phyloP scores from a whole-genome alignment of 2,888 invertebrate species.

The Spilarctia lutea region DNA sequence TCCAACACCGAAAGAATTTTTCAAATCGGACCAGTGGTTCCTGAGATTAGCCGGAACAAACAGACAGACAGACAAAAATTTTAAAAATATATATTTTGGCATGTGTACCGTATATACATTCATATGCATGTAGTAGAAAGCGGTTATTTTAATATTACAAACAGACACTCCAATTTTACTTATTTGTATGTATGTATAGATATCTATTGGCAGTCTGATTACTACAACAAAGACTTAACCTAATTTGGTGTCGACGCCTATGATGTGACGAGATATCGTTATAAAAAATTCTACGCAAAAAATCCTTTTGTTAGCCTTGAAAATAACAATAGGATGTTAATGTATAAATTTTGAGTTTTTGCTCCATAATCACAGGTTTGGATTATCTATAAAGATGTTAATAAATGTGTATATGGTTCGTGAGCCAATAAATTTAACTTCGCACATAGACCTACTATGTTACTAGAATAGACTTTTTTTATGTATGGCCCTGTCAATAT shows the following conservation, averaged over 20 bases:
- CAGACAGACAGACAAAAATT: too few species aligned
- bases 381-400: constrained; percentile 1
- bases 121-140: too few species aligned
- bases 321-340: neutral
- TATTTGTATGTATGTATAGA: too few species aligned
- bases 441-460: neutral
- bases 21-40: too few species aligned
- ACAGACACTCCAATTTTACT: too few species aligned
- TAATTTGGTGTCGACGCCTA: neutral
- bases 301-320: neutral
- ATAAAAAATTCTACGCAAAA: neutral
- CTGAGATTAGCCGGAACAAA: too few species aligned
- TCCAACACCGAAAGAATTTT: too few species aligned
- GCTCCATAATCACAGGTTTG: constrained; percentile 8
- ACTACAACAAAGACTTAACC: neutral
- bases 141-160: too few species aligned
- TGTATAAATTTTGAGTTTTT: constrained; percentile 1
- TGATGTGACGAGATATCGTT: neutral
- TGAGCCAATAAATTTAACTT: neutral
- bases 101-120: too few species aligned
- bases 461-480: neutral
- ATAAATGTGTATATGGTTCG: constrained; percentile 6
- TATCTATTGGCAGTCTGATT: neutral
- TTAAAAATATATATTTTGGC: too few species aligned
- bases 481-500: too few species aligned